Conservation (phyloP, 2,888 invertebrate genomes). For the Melieria crassipennis region DNA sequence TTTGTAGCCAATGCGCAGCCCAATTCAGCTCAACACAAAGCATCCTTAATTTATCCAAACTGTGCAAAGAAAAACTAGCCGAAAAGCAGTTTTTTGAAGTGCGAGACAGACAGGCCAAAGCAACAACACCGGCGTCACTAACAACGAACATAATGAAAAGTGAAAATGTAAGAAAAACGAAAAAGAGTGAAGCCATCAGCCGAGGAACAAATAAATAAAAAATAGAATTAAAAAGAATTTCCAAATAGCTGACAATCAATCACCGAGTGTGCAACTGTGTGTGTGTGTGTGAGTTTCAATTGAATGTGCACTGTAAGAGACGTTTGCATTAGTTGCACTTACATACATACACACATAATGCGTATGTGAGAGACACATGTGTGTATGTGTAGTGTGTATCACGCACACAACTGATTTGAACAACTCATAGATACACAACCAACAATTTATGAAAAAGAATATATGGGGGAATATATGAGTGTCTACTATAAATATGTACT, state of each 20-base stretch:
- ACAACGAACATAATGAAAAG: not conserved
- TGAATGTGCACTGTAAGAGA: not conserved
- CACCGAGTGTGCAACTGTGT: slow-evolving; percentile 37
- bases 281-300: not conserved
- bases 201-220: not conserved
- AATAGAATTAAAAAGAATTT: slow-evolving; percentile 17
- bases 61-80: slow-evolving; percentile 23
- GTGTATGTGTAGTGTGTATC: slow-evolving; percentile 14
- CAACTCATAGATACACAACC: not conserved
- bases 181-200: not conserved
- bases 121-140: not conserved
- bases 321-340: not conserved
- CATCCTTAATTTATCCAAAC: too few relatives aligned
- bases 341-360: not conserved
- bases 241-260: slow-evolving; percentile 53
- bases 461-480: not conserved
- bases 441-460: not conserved
- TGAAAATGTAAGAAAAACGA: not conserved
- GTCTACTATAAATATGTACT: not conserved
- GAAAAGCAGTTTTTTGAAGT: slow-evolving; percentile 25
- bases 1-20: too few relatives aligned
- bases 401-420: slow-evolving; percentile 14
- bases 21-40: too few relatives aligned
- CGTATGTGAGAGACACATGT: not conserved
- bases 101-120: not conserved